Conservation (phyloP, 2,113 vertebrate genomes). For the Sardina pilchardus region DNA sequence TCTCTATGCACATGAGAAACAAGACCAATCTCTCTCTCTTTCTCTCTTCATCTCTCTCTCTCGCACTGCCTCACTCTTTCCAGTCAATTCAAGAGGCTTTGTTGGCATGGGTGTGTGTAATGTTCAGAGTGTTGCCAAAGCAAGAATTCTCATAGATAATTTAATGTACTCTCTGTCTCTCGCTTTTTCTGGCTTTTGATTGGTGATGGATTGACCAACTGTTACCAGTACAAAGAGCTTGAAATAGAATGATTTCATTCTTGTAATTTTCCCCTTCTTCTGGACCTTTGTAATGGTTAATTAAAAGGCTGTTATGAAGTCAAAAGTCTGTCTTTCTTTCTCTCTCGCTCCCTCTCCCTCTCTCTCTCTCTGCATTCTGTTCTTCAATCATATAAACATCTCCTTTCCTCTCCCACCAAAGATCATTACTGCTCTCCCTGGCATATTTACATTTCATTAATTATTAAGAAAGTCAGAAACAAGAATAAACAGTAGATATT, state of each 20-base stretch:
- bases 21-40: not conserved
- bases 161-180: not conserved
- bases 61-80: not conserved
- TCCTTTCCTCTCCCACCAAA: slow-evolving; percentile 82
- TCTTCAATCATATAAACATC: slow-evolving; percentile 88
- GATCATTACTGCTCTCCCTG: slow-evolving; percentile 80
- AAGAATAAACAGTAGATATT: slow-evolving; percentile 86
- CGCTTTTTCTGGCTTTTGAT: not conserved
- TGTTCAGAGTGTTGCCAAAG: not conserved
- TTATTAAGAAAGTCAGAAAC: slow-evolving; percentile 80
- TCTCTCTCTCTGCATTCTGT: not conserved
- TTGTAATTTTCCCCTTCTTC: not conserved
- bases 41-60: not conserved
- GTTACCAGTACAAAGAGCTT: not conserved
- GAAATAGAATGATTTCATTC: not conserved
- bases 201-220: not conserved
- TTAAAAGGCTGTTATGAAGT: not conserved
- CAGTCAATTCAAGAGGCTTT: not conserved
- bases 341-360: not conserved
- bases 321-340: not conserved
- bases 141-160: not conserved
- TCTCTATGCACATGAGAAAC: slow-evolving; percentile 64
- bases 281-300: not conserved
- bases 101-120: not conserved
- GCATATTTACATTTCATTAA: slow-evolving; percentile 97